Evolutionary conservation across 35 echinoderm and acorn worm genomes (phyloP).

Genomic region (Strongylocentrotus purpuratus): DNA sequence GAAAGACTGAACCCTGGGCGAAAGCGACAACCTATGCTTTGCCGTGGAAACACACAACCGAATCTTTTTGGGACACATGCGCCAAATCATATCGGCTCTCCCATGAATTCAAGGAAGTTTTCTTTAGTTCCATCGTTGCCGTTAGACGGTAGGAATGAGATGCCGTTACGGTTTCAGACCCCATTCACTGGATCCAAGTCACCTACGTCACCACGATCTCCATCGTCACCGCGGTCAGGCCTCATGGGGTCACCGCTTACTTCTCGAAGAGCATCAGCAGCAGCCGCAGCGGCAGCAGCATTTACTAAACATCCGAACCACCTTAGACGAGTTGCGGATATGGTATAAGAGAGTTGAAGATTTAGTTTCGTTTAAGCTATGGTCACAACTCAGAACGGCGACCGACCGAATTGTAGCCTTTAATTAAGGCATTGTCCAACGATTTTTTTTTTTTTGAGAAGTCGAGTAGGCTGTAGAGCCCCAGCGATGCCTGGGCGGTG

Average conservation of each 20-base stretch:
- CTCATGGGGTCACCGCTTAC: slow-evolving; percentile 7
- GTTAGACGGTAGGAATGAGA: background rate
- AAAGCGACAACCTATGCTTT: background rate
- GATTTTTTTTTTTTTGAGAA: no score
- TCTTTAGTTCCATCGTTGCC: background rate
- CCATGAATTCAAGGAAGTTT: background rate
- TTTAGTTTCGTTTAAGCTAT: no score
- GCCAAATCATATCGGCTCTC: background rate
- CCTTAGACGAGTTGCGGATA: background rate
- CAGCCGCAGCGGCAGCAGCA: slow-evolving; percentile 11
- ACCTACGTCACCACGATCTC: background rate
- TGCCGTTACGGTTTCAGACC: background rate
- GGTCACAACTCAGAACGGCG: no score
- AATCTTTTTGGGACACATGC: background rate
- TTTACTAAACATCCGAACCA: background rate
- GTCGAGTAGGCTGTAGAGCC: no score
- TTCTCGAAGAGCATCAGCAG: background rate
- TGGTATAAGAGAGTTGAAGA: background rate
- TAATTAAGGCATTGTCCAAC: no score
- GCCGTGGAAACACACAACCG: background rate
- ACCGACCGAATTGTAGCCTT: no score
- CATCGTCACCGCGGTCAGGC: background rate
- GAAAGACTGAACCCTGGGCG: background rate
- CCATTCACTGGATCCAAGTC: background rate
- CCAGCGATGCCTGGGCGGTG: no score